Percentiles rank a stretch among this genome's conserved stretches.
These are phyloP conservation scores for Rattus norvegicus DNA, from an alignment of 2,113 vertebrate species.

Conservation along the genomic window GRCr8 NC_086032.1:4421501-4422000, in stretches of 20 bases:
- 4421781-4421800: rapidly evolving
- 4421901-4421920: not conserved
- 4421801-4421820: no score
- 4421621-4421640: not conserved
- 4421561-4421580: no score
- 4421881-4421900: not conserved
- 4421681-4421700: not conserved
- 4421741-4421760: not conserved
- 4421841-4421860: not conserved
- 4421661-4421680: not conserved
- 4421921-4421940: not conserved
- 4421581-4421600: not conserved
- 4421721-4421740: not conserved
- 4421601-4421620: not conserved
- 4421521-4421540: no score
- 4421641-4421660: not conserved
- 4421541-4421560: no score
- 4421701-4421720: not conserved
- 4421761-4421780: not conserved
- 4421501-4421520: no score
- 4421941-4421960: not conserved
- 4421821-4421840: not conserved
- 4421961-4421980: not conserved
- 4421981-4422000: not conserved
- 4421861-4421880: not conserved